Conservation (phyloP, 2,113 vertebrate species). For the Poecile atricapillus region DNA sequence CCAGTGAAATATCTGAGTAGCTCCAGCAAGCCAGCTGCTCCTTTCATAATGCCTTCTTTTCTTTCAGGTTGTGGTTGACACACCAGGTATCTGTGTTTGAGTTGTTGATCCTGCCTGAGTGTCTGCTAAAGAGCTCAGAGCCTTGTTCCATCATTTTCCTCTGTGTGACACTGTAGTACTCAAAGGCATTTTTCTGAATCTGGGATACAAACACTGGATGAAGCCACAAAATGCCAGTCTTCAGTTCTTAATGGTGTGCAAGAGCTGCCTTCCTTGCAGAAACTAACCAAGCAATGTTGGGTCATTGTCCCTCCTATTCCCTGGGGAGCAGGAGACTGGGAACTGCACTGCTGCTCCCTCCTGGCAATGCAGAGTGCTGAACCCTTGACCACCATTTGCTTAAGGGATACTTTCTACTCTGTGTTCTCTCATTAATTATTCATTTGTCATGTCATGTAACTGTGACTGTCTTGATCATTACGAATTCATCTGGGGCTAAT, state of each 20-base stretch:
- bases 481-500: conserved; percentile 37
- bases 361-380: not conserved
- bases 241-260: not conserved
- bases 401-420: not conserved
- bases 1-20: not conserved
- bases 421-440: conserved; percentile 38
- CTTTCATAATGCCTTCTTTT: not conserved
- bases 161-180: not conserved
- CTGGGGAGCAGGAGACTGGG: not conserved
- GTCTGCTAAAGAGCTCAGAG: not conserved
- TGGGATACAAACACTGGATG: not conserved
- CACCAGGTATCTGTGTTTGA: not conserved
- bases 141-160: not conserved
- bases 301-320: not conserved
- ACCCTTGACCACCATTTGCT: not conserved
- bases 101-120: not conserved
- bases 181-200: not conserved
- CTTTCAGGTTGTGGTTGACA: not conserved
- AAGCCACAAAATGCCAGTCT: not conserved
- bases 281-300: not conserved
- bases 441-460: not conserved
- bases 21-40: not conserved
- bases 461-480: conserved; percentile 41
- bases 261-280: not conserved
- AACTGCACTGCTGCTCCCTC: not conserved